Conservation (phyloP, 2,797 vertebrate genomes). For the Rousettus madagascariensis region DNA sequence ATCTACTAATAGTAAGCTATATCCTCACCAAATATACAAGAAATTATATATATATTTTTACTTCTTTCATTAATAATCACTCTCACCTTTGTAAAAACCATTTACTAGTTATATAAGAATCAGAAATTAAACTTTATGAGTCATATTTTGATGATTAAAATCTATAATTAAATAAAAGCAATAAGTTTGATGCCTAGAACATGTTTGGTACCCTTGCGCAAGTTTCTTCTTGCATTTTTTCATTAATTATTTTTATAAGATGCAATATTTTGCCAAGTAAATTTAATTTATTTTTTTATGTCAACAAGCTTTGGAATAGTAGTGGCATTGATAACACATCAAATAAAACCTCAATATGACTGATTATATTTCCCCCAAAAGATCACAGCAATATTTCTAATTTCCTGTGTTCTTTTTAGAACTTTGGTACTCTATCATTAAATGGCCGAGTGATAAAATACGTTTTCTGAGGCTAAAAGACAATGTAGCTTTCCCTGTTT, state of each 20-base stretch:
- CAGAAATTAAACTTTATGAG: not conserved
- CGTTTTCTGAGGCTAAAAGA: not conserved
- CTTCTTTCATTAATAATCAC: not conserved
- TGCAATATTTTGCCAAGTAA: not conserved
- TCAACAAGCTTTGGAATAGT: not conserved
- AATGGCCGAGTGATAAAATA: not conserved
- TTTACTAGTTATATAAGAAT: not conserved
- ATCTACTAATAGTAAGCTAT: accelerated
- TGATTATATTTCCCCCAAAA: not conserved
- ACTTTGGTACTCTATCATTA: not conserved
- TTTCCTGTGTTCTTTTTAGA: not conserved
- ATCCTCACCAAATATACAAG: not conserved
- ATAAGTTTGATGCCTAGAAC: not conserved
- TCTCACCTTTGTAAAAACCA: not conserved
- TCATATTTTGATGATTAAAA: not conserved
- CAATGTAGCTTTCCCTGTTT: not conserved
- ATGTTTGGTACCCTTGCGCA: not conserved
- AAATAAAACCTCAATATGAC: not conserved
- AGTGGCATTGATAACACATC: not conserved
- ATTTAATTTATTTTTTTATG: not conserved
- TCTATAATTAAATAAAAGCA: not conserved
- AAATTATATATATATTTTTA: not conserved
- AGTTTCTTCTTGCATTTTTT: not conserved
- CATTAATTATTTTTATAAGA: not conserved
- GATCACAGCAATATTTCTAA: accelerated